Percentiles rank a stretch among this genome's conserved stretches.
Conservation (phyloP, 2,113 vertebrate genomes). For the Cariama cristata region DNA sequence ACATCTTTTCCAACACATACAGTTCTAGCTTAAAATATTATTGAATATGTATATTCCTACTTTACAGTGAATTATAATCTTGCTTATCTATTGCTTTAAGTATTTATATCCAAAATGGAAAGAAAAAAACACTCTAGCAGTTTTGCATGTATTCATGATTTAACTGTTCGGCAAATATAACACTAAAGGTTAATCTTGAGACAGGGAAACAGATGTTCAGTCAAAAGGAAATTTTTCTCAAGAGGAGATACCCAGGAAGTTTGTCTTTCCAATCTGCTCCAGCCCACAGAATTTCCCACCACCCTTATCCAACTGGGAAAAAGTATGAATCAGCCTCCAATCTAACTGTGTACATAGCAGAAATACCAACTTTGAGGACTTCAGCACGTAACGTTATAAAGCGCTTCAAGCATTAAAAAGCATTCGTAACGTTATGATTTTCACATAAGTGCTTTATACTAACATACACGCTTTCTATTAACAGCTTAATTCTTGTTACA, state of each 20-base stretch:
- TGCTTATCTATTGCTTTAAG: neutral
- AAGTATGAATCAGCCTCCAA: neutral
- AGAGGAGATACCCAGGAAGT: conserved; percentile 72
- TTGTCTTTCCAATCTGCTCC: conserved; percentile 53
- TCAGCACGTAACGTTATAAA: neutral
- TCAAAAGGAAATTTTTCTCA: conserved; percentile 31
- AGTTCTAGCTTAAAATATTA: neutral
- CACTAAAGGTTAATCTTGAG: conserved; percentile 47
- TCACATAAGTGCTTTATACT: neutral
- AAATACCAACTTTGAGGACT: neutral
- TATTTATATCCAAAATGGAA: neutral
- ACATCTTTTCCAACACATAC: neutral
- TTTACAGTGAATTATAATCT: neutral
- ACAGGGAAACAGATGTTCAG: conserved; percentile 48
- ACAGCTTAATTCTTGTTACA: neutral
- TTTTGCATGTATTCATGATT: neutral
- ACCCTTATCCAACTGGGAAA: conserved; percentile 11
- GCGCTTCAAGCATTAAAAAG: neutral
- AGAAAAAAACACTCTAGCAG: neutral
- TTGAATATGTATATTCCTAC: neutral
- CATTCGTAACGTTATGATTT: accelerated
- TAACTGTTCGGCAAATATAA: conserved; percentile 2
- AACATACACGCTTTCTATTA: neutral
- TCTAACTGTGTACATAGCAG: neutral
- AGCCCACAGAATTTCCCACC: conserved; percentile 51